Evolutionary conservation across 2,797 vertebrate species (phyloP), one percentile per base, ranked within the genome.

Genomic region (Sparidentex hasta): DNA sequence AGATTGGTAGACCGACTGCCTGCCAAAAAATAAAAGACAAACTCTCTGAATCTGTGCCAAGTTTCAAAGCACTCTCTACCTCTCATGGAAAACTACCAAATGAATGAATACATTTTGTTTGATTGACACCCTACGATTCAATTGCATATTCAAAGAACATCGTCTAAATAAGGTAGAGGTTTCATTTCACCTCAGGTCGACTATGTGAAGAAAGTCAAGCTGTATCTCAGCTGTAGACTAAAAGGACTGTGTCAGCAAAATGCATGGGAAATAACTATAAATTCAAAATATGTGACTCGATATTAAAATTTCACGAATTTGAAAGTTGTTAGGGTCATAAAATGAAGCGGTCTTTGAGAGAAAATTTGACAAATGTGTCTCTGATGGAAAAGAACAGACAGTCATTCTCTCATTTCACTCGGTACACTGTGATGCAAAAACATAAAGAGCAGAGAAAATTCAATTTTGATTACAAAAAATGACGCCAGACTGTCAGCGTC

Each of bases 1-100:
- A 69, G 76, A 87, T 82, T 75, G 56, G 54, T 27, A 29, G 67
- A 68, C 20, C 25, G 5, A 41, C 56, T 11, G 55, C 66, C 43
- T 62, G 80, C 78, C 81, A 80, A 69, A 63, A 21, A 70, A 69
- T 9, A 76, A 65, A 65, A 72, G 44, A 76, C 9, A 3, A 63
- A 50, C 74, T 41, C 21, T 7, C 13, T 1, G 65, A 78, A 71
- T 51, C 25, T 11, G 56, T 48, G 77, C 84, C 76, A 80, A 82
- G 69, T 71, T 48, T 62, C 55, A 61, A 46, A 73, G 44, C n/a
- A 1, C 51, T 43, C 11, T 67, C 47, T 52, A 57, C 9, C 41
- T 48, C 18, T 17, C 64, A 47, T 20, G 7, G 17, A 33, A 64
- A 38, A 46, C 20, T 20, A 21, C 18, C 33, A 44, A 25, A 71